Base-by-base conservation (phyloP, 2,888 invertebrate species). In the Drosophila anceps region DNA sequence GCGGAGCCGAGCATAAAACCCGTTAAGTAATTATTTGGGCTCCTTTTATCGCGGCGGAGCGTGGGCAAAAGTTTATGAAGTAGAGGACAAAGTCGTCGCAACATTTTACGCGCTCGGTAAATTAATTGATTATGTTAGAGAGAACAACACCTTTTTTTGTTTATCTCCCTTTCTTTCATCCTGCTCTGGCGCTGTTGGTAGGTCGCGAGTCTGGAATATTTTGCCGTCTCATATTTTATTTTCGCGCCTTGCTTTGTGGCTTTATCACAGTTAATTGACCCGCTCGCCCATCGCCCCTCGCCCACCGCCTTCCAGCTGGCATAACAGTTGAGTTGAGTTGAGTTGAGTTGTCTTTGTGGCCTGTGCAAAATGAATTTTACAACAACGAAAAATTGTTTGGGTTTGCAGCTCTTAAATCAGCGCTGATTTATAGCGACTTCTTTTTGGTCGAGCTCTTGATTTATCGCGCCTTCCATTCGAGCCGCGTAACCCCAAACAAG, bases 21-120 rank as follows among this genome's bases (percentile, higher is more conserved):
- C 81, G 81, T 80, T 82, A 81, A 81, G 81, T 81, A 81, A 81
- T 81, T 81, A 82, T 81, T 77, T 70, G 73, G 73, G 71, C 64
- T 59, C 63, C 69, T 54, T 53, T 62, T 35, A 50, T 46, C 43
- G 24, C 13, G 12, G 18, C 4, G 33, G 9, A 7, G 33, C 27
- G 15, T 5, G 20, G 7, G n/a, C 29, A 51, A 44, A 77, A 70
- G 66, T 70, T 75, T 80, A 76, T 80, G 58, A 80, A 79, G 80
- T 79, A 70, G 48, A 80, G 54, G 58, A 71, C 61, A 76, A 76
- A 76, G 71, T 79, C 76, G 66, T 71, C 76, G 76, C 80, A 68
- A 68, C 71, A 76, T 71, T 80, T 68, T 67, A 67, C 76, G 60
- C 80, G 67, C 80, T 79, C 68, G 65, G 58, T 73, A 76, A 79